phyloP scores from a whole-genome alignment of 2,797 vertebrate species.

The Leptoclinus maculatus region DNA sequence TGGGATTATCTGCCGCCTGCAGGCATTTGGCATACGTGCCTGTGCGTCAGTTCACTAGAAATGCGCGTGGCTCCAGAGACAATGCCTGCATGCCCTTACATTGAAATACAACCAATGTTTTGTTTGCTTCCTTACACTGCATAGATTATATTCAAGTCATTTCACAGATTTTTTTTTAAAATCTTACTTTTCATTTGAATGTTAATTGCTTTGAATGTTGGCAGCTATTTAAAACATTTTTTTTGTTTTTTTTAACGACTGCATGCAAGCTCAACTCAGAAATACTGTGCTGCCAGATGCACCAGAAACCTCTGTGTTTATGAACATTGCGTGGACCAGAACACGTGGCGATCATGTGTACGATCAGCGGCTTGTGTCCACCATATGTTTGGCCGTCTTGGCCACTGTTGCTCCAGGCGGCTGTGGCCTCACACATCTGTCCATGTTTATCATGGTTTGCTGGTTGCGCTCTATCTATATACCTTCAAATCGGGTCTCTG shows the following conservation, averaged over 20 bases:
- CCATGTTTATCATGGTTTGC: slow-evolving; percentile 39
- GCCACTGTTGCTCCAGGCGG: slow-evolving; percentile 41
- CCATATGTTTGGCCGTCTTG: slow-evolving; percentile 54
- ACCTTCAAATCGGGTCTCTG: slow-evolving; percentile 15
- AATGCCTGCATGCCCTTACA: slow-evolving; percentile 3
- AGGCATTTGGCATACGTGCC: slow-evolving; percentile 24
- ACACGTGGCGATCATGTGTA: slow-evolving; percentile 39
- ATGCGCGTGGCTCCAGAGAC: slow-evolving; percentile 4
- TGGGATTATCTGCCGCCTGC: slow-evolving; percentile 51
- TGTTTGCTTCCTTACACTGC: neutral
- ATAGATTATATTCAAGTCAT: neutral
- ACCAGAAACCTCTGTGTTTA: neutral
- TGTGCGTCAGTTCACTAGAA: slow-evolving; percentile 4
- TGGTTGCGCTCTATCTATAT: slow-evolving; percentile 5
- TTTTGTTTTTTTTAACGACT: neutral
- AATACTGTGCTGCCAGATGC: slow-evolving; percentile 2
- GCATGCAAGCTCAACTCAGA: neutral
- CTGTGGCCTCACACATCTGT: slow-evolving; percentile 52
- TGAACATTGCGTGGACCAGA: slow-evolving; percentile 19
- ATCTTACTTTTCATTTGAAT: neutral
- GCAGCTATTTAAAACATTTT: neutral
- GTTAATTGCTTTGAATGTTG: neutral
- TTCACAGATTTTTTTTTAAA: neutral
- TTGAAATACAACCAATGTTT: neutral
- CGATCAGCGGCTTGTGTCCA: slow-evolving; percentile 45